Base-by-base conservation (phyloP, 2,113 vertebrate species). In the Sarotherodon lohbergeri region DNA sequence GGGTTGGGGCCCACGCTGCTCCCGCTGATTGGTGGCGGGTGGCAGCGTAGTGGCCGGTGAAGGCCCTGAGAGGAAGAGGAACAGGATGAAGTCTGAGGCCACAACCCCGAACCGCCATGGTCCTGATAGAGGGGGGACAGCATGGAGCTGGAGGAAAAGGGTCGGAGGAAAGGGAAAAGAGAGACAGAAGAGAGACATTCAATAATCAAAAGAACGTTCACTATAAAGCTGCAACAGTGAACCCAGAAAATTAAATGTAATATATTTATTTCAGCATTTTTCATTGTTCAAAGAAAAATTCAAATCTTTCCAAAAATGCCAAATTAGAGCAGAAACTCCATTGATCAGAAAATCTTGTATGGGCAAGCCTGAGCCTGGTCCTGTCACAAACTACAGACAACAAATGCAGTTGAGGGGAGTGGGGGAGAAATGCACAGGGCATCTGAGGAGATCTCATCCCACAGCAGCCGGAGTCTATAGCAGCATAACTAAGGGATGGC, bases 1-100 rank as follows among this genome's bases (percentile, higher is more conserved):
- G 95, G 96, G 83, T 95, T 94, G 43, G 95, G 95, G 43, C 92
- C 92, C 87, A 96, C 93, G 63, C 95, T 96, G 93, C 95, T 94
- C 16, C 95, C 93, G 14, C 92, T 96, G 89, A 94, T 93, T 0
- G 94, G 93, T 6, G 95, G 93, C 11, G 95, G 94, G 82, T 54
- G 90, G 90, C 87, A 88, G 88, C 92, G 93, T 1, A 83, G 88
- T 8, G 86, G 84, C 24, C 85, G 91, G 19, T 90, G 87, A 83
- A 90, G 86, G 81, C 90, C 91, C 88, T 90, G 92, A 84, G 93
- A 85, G 48, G 94, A 83, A 54, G 94, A 88, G 82, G 90, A 91
- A 82, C 92, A 89, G 82, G 90, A 88, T 7, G 92, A 83, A n/a
- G 79, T 88, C 94, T 89, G 86, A 81, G 95, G 94, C 96, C 96